These are phyloP conservation scores for Homarus americanus DNA, from an alignment of 1,140 invertebrate species.

Conservation along the genomic window DNA sequence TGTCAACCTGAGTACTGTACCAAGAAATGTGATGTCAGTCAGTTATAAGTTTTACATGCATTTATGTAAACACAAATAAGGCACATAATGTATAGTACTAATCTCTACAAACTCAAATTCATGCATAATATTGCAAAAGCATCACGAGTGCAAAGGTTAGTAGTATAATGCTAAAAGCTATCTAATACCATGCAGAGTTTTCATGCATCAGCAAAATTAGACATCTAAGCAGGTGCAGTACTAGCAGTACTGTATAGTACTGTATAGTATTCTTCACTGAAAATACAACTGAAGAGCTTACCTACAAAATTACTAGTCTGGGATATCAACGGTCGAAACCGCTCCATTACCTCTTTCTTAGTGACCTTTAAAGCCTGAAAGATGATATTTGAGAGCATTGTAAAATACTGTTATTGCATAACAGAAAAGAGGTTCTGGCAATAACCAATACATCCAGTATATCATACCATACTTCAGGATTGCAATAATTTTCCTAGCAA, in stretches of 20 bases:
- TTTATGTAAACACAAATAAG: not conserved
- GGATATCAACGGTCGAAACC: not conserved
- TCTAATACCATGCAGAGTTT: not conserved
- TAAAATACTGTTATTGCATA: not conserved
- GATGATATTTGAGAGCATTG: not conserved
- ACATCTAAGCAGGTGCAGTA: not conserved
- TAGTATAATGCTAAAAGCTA: not conserved
- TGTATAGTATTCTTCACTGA: not conserved
- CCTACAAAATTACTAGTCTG: slow-evolving; percentile 21
- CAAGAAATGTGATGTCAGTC: too few species aligned
- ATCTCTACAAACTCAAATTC: not conserved
- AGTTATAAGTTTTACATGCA: too few species aligned
- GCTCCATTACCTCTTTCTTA: not conserved
- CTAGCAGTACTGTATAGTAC: not conserved
- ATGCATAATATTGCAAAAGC: not conserved
- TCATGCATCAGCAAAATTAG: not conserved
- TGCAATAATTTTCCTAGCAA: not conserved
- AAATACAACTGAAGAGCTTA: not conserved
- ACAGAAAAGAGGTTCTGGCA: not conserved
- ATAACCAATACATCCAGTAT: not conserved
- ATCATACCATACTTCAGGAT: too few species aligned
- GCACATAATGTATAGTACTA: not conserved
- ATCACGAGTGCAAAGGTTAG: not conserved
- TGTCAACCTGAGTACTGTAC: too few species aligned
- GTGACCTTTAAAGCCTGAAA: not conserved